Evolutionary conservation across 2,888 invertebrate species (phyloP), one percentile per base, ranked within the genome.

Genomic region (Fragum sueziense): DNA sequence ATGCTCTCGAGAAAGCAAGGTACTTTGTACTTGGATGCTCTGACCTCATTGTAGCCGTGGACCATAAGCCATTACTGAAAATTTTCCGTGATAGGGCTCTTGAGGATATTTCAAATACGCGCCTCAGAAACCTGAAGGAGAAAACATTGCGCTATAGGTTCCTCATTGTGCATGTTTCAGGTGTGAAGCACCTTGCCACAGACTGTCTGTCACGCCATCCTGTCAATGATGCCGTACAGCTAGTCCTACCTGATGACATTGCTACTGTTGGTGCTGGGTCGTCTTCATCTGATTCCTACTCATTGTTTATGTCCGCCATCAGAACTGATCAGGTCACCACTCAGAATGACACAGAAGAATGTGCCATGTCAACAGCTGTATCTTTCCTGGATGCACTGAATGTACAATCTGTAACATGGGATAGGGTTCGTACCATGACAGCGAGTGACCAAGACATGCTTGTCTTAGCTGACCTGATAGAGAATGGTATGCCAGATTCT

Each of bases 91-190:
- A 86, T 51, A 51, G 81, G 52, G 79, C 80, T 11, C 74, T 84
- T 0, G 74, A 79, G 31, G 59, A 83, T 33, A 84, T 79, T 34
- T 67, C 75, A 33, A 86, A 84, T 52, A 22, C 83, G n/a, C 79
- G 87, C 2, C 80, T 87, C 84, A n/a, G n/a, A n/a, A n/a, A n/a
- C n/a, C n/a, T n/a, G n/a, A n/a, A n/a, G n/a, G n/a, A n/a, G n/a
- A n/a, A n/a, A n/a, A n/a, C n/a, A n/a, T n/a, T n/a, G n/a, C n/a
- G n/a, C n/a, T n/a, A n/a, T 68, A 74, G 51, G 65, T 65, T 86
- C 62, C 74, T 34, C 14, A 82, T 86, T 74, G 37, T 86, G 0
- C 80, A 86, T 59, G 57, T 86, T 0, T 82, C 82, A 20, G 85
- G 74, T 0, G 68, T 69, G 2, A 67, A 71, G 27, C 59, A 69